Evolutionary conservation across 2,797 vertebrate genomes (phyloP).

Genomic region (Siniperca scherzeri): DNA sequence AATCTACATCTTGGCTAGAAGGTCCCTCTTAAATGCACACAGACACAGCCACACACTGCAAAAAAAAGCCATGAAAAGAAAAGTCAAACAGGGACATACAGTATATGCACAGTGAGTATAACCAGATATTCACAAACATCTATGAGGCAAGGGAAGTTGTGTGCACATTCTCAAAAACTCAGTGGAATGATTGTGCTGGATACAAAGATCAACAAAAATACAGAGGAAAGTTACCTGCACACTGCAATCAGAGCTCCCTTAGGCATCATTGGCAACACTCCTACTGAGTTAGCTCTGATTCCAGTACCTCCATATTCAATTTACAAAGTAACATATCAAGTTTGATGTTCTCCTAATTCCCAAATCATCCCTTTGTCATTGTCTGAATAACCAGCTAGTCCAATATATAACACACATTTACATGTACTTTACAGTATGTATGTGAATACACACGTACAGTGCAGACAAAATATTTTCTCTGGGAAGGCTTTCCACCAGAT

Average conservation of each 20-base stretch:
- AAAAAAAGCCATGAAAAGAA: not conserved
- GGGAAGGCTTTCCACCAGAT: not conserved
- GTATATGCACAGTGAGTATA: not conserved
- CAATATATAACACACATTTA: not conserved
- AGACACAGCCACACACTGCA: not conserved
- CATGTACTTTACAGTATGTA: not conserved
- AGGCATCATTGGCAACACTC: slow-evolving; percentile 1
- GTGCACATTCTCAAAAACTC: not conserved
- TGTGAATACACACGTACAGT: not conserved
- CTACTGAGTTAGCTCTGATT: slow-evolving; percentile 13
- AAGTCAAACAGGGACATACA: not conserved
- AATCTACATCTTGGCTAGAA: not conserved
- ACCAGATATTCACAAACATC: not conserved
- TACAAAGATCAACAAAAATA: slow-evolving; percentile 24
- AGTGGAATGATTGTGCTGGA: not conserved
- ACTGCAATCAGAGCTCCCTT: slow-evolving; percentile 13
- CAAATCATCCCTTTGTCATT: not conserved
- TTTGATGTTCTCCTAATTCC: slow-evolving; percentile 16
- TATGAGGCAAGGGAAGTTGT: not conserved
- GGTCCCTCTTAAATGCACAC: not conserved
- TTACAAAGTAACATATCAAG: slow-evolving; percentile 10
- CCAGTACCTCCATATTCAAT: slow-evolving; percentile 8
- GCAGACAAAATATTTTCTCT: not conserved
- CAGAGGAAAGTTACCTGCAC: not conserved
- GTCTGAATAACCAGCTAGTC: not conserved